Evolutionary conservation across 2,888 invertebrate genomes (phyloP), one percentile per base, ranked within the genome.

Genomic region (Athetis lepigone): DNA sequence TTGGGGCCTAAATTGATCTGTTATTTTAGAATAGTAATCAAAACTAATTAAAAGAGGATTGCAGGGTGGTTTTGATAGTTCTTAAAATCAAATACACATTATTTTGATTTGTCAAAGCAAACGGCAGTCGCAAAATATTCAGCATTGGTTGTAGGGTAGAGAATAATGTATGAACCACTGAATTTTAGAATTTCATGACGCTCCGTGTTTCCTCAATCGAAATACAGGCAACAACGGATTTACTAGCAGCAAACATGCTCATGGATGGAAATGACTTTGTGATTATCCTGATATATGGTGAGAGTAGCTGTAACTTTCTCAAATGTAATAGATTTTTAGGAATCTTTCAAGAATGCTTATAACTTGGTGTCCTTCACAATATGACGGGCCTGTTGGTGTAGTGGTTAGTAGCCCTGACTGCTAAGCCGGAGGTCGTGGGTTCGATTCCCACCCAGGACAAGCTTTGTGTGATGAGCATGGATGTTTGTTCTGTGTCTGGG

Each of bases 231-330:
- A 65, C 62, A 66, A n/a, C 58, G 39, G 47, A 71, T 71, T 77
- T 68, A 56, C 58, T 57, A 56, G 43, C 61, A 63, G 51, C 71
- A 71, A 75, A 77, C 65, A 75, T 63, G 47, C 58, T 45, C 61
- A 64, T 46, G 59, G 63, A 77, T 50, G n/a, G 63, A 77, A 66
- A 66, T 71, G 45, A 61, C 60, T 57, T 4, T 6, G 23, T 55
- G 56, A 74, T 77, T 65, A 77, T 75, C 63, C 60, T 59, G 66
- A 62, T 66, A 46, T 56, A 74, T 59, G 40, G 36, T 40, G 47
- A 68, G 52, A 23, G 45, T 8, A 11, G 11, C 18, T n/a, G 56
- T 71, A 68, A 74, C 42, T 63, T 68, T 52, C 29, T 16, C 7
- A 61, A 58, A 68, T 58, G 46, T 40, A 46, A 60, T 54, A 16